Percentiles rank a stretch among this genome's conserved stretches.
phyloP scores from a whole-genome alignment of 1,140 invertebrate genomes.

The Heliconius nattereri region DNA sequence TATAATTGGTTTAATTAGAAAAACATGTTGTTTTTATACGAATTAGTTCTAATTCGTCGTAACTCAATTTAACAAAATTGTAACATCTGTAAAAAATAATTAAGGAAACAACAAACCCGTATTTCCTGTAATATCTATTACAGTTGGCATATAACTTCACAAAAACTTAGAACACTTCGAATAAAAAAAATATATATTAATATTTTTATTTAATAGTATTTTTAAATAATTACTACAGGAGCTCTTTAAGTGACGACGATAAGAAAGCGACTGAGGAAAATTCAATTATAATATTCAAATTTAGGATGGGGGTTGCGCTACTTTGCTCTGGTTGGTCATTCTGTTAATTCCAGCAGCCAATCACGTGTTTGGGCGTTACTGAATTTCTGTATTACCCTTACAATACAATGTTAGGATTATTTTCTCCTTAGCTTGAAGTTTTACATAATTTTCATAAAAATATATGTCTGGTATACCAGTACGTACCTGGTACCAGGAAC shows the following conservation, averaged over 20 bases:
- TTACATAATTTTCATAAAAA: neutral
- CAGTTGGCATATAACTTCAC: slow-evolving; percentile 62
- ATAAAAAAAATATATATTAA: slow-evolving; percentile 13
- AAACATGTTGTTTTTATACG: too few species aligned
- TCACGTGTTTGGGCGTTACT: slow-evolving; percentile 37
- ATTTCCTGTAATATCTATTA: slow-evolving; percentile 50
- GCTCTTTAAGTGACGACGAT: slow-evolving; percentile 25
- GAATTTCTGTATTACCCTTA: neutral
- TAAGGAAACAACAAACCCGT: slow-evolving; percentile 41
- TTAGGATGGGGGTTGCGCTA: slow-evolving; percentile 50
- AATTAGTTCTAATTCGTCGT: neutral
- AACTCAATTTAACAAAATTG: neutral
- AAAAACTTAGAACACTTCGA: slow-evolving; percentile 30
- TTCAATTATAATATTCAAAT: slow-evolving; percentile 56
- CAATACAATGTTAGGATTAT: neutral
- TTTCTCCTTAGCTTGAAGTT: neutral
- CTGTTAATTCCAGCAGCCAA: slow-evolving; percentile 34
- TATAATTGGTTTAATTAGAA: too few species aligned
- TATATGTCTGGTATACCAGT: neutral
- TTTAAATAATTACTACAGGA: slow-evolving; percentile 17
- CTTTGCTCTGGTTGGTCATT: slow-evolving; percentile 48
- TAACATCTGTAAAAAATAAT: neutral
- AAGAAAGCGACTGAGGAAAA: slow-evolving; percentile 52
- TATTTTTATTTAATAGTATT: slow-evolving; percentile 26
- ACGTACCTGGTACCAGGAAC: too few species aligned